Base-by-base conservation (phyloP, 2,888 invertebrate genomes). In the Uropetala carovei region DNA sequence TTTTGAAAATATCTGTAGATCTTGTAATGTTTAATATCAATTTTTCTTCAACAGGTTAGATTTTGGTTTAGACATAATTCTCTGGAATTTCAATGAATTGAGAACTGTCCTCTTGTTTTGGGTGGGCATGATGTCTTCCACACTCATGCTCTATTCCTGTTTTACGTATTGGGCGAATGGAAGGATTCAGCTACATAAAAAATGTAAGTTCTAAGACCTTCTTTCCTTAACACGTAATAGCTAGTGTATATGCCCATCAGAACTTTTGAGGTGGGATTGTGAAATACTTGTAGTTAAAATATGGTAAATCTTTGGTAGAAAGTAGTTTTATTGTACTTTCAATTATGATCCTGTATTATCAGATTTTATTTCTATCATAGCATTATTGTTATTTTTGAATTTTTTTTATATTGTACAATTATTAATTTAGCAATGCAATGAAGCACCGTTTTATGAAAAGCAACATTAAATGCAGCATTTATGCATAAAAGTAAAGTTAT, bases 31-130 rank as follows among this genome's bases (percentile, higher is more conserved):
- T 58, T 58, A 0, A 43, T 91, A 43, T 91, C 10, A 58, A 58
- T 92, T 92, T 92, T 27, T 59, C 14, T 92, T 56, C 58, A 95
- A 82, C 93, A 96, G 96, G 93, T 94, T 96, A 9, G 95, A 95
- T 93, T 94, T 97, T 75, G 97, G 97, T 58, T 95, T 97, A 93
- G 95, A 95, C 59, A 95, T 97, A 13, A 96, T 98, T 92, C 94
- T 94, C 68, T 95, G 94, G 93, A 96, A 96, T 0, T 96, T 98
- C 93, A 96, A 96, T 18, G 96, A 96, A 93, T 95, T 97, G 60
- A 95, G 96, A 91, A 95, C 95, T 92, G 96, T 96, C 0, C 94
- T 97, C 89, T 94, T 95, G 3, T 94, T 96, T 86, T 97, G 97
- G 96, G 94, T 95, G 3, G 92, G 95, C 14, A 96, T 96, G 95